A percentile compares a stretch with the other conserved stretches of the same genome.
phyloP scores from a whole-genome alignment of 2,888 invertebrate species.

The Drosophila prolongata region DNA sequence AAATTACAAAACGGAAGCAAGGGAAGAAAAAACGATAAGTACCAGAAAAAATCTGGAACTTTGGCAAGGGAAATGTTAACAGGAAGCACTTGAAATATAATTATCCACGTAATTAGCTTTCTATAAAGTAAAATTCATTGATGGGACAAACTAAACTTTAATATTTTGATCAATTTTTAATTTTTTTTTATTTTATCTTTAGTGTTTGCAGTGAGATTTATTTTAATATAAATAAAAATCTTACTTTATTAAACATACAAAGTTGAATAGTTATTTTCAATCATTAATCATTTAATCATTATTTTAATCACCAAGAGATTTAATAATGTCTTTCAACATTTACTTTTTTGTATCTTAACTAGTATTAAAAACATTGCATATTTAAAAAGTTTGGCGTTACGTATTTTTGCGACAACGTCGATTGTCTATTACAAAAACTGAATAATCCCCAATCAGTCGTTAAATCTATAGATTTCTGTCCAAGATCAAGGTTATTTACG shows the following conservation, averaged over 20 bases:
- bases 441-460: background rate
- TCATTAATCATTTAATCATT: no score
- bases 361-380: no score
- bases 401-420: background rate
- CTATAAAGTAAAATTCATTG: background rate
- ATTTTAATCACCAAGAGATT: no score
- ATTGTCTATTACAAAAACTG: background rate
- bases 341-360: no score
- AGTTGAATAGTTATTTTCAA: no score
- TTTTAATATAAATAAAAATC: no score
- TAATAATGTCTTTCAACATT: no score
- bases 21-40: background rate
- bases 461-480: slow-evolving; percentile 1
- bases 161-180: no score
- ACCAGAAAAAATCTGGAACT: background rate
- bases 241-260: no score
- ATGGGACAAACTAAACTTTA: no score
- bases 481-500: slow-evolving; percentile 33
- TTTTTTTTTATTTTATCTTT: no score
- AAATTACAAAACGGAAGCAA: slow-evolving; percentile 1
- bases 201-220: no score
- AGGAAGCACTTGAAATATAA: slow-evolving; percentile 6
- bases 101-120: background rate
- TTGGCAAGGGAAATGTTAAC: background rate
- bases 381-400: background rate